phyloP scores from a whole-genome alignment of 2,888 invertebrate species.

The Troglohyphantes excavatus region DNA sequence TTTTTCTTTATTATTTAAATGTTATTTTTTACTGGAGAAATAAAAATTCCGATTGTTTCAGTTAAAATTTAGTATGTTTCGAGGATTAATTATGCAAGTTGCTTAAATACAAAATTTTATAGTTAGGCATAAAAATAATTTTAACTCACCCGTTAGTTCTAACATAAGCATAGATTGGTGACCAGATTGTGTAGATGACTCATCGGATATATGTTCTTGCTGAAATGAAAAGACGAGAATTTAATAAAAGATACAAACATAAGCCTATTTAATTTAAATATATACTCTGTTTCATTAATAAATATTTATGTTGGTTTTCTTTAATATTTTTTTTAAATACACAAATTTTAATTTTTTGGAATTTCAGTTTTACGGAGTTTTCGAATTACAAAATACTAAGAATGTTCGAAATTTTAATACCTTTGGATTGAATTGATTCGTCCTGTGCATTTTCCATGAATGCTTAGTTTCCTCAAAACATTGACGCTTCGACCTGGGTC shows the following conservation, averaged over 20 bases:
- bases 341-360: not conserved
- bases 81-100: no score
- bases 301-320: no score
- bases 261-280: not conserved
- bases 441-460: conserved; percentile 62
- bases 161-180: conserved; percentile 77
- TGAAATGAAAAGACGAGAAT: conserved; percentile 8
- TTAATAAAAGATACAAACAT: not conserved
- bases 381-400: not conserved
- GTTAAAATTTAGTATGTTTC: no score
- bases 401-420: conserved; percentile 15
- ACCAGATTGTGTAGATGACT: conserved; percentile 51
- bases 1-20: no score
- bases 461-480: conserved; percentile 56
- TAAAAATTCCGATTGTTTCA: no score
- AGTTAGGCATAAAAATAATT: no score
- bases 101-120: no score
- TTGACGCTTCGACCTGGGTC: conserved; percentile 36
- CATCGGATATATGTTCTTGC: conserved; percentile 68
- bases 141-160: conserved; percentile 74
- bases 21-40: no score
- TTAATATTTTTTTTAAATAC: not conserved
- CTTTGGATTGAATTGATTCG: conserved; percentile 64
- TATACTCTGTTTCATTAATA: no score
- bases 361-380: not conserved